Conservation (phyloP, 2,113 vertebrate species). For the Misgurnus anguillicaudatus region DNA sequence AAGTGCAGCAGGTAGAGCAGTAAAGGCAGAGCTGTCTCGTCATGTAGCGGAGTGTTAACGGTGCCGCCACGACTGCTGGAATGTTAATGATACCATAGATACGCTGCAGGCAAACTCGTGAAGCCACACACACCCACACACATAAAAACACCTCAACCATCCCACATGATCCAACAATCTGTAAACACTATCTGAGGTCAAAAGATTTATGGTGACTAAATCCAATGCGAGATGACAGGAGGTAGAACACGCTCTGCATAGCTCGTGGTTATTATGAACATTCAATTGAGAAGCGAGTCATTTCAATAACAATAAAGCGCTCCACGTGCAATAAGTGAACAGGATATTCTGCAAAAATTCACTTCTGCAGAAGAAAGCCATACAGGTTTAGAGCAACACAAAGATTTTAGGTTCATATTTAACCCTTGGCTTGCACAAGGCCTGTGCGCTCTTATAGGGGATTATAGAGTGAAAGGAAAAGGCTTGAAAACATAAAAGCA, state of each 20-base stretch:
- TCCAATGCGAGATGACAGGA: constrained; percentile 60
- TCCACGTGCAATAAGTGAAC: background rate
- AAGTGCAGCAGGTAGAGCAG: constrained; percentile 5
- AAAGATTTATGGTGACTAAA: constrained; percentile 47
- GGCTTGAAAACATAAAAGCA: constrained; percentile 70
- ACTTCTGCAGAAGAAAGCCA: background rate
- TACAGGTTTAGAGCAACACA: constrained; percentile 36
- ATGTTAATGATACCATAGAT: constrained; percentile 71
- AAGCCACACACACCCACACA: constrained; percentile 50
- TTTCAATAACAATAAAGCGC: background rate
- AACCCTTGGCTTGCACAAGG: constrained; percentile 64
- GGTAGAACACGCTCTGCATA: background rate
- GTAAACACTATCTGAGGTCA: constrained; percentile 61
- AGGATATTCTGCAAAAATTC: background rate
- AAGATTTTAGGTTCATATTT: constrained; percentile 59
- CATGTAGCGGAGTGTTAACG: constrained; percentile 63
- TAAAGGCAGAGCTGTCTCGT: constrained; percentile 65
- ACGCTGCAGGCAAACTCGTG: constrained; percentile 59
- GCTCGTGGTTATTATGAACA: background rate
- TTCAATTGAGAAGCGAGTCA: background rate
- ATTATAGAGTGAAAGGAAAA: constrained; percentile 60
- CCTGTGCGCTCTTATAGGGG: constrained; percentile 62
- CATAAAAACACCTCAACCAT: constrained; percentile 39
- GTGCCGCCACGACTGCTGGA: constrained; percentile 67
- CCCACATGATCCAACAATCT: constrained; percentile 25